A percentile compares a stretch with the other conserved stretches of the same genome.
These are phyloP conservation scores for Crotalus horridus DNA, from an alignment of 2,113 vertebrate genomes.

Conservation along the genomic window DNA sequence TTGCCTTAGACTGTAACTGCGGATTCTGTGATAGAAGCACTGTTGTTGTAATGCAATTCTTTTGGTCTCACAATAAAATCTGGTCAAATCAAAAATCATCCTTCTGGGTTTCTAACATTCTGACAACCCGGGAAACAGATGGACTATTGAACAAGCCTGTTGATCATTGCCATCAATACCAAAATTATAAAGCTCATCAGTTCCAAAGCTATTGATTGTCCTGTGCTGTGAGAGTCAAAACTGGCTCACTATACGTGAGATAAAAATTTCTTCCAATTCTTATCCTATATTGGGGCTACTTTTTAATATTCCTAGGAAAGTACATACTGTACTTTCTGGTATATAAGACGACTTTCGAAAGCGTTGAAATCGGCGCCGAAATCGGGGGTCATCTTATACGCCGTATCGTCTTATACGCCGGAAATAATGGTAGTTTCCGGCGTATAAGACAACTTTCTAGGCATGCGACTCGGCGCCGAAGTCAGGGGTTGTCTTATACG, in stretches of 20 bases:
- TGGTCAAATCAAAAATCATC: not conserved
- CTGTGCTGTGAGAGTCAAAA: not conserved
- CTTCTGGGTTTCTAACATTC: not conserved
- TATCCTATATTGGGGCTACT: not conserved
- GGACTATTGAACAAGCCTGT: not conserved
- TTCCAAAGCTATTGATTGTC: not conserved
- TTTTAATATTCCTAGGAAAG: not conserved
- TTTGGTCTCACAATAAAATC: not conserved
- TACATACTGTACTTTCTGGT: not conserved
- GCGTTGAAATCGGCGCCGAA: no score
- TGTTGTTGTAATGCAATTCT: not conserved
- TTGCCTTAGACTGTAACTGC: constrained; percentile 5
- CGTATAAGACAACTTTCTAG: no score
- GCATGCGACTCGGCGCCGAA: no score
- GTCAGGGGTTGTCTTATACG: no score
- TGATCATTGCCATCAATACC: not conserved
- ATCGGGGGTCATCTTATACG: no score
- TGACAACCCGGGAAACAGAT: not conserved
- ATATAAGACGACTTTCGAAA: no score
- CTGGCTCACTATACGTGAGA: not conserved
- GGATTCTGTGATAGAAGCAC: not conserved
- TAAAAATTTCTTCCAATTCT: not conserved
- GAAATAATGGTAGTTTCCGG: no score
- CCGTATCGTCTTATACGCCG: no score
- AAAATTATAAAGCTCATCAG: not conserved